Evolutionary conservation across 35 echinoderm and acorn worm genomes (phyloP).

Genomic region (Lytechinus variegatus): DNA sequence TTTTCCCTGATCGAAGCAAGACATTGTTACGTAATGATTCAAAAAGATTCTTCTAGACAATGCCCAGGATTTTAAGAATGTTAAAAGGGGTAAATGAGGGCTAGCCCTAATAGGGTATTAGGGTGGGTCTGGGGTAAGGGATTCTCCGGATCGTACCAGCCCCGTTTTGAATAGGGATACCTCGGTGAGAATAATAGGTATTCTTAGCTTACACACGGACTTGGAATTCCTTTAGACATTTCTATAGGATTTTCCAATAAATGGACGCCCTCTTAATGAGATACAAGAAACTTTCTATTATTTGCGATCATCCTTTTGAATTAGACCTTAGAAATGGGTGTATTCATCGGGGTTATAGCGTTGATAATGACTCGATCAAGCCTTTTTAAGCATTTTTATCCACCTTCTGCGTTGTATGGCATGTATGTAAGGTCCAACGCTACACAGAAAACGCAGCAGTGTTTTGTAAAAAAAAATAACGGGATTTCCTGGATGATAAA

Average conservation of each 20-base stretch:
- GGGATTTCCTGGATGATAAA: background rate
- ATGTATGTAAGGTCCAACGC: background rate
- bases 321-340: background rate
- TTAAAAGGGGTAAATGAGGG: background rate
- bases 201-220: background rate
- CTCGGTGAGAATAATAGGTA: background rate
- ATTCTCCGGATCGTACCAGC: background rate
- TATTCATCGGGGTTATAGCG: background rate
- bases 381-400: background rate
- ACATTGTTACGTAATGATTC: background rate
- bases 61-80: background rate
- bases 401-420: background rate
- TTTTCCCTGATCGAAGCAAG: background rate
- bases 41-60: background rate
- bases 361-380: background rate
- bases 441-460: background rate
- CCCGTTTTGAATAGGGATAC: background rate
- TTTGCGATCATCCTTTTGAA: background rate
- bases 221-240: background rate
- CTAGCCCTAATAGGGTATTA: background rate
- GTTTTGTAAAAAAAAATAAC: background rate
- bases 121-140: background rate
- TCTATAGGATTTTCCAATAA: background rate
- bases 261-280: background rate
- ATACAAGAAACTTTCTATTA: background rate